Base-by-base conservation (phyloP, 1,140 invertebrate genomes). In the Orius laevigatus region DNA sequence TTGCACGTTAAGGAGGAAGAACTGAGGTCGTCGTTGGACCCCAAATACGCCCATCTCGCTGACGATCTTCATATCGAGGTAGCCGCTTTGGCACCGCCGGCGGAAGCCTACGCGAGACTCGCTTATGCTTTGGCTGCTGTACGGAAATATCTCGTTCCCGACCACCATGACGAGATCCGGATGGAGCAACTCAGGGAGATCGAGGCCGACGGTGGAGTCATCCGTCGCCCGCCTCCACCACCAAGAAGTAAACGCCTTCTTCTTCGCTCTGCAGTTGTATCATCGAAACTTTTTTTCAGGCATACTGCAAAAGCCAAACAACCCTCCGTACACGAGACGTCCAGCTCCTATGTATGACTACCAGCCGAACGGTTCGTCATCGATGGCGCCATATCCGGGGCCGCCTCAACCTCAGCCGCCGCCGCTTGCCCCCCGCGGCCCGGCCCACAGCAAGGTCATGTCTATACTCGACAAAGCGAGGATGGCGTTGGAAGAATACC, bases 11-110 rank as follows among this genome's bases (percentile, higher is more conserved):
- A 91, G 84, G 77, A 96, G 65, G 88, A 96, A 59, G 86, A 94
- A 61, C 68, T 88, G 14, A 69, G 90, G 32, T 77, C 77, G 56
- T 82, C 84, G 1, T 67, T 84, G 40, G 91, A 96, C 63, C 85
- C 87, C 0, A 93, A 94, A 62, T 94, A 90, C 62, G 75, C 84
- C 6, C 93, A 97, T 66, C 72, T 96, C 10, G 76, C 78, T 46
- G 91, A 94, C 55, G 89, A 95, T 55, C 71, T 97, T 3, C 92
- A 96, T 62, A 85, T 97, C 0, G 84, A 94, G 63, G 85, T 96
- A 49, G 82, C 84, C 36, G 85, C 88, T 10, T 73, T 84, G 49
- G 89, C 87, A 5, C 80, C 88, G 11, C 85, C 90, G 0, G 81
- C 86, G 0, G 89, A 96, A 62, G 88, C 87, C 1, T 88, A 96